Conservation (phyloP, 2,113 vertebrate species). For the Clarias gariepinus region DNA sequence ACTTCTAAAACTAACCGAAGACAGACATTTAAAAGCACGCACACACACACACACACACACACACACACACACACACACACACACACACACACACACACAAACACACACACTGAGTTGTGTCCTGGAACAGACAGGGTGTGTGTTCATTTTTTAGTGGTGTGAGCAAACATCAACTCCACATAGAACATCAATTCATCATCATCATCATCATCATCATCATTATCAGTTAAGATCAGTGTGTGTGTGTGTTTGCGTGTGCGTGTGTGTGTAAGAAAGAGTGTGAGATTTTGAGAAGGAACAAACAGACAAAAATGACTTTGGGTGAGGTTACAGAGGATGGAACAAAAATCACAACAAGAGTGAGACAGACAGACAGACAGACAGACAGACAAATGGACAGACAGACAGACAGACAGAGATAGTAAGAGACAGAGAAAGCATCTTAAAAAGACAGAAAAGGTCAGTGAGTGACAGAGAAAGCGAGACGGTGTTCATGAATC, state of each 20-base stretch:
- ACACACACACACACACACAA: too few relatives aligned
- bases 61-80: neutral
- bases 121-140: neutral
- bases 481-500: neutral
- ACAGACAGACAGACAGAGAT: neutral
- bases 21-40: neutral
- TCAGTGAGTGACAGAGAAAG: neutral
- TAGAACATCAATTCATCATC: constrained; percentile 4
- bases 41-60: neutral
- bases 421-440: neutral
- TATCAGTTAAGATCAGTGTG: neutral
- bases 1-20: constrained; percentile 8
- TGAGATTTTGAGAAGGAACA: neutral
- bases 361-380: neutral
- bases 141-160: neutral
- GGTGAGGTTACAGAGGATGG: neutral
- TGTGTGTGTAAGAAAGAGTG: neutral
- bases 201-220: constrained; percentile 17
- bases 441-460: neutral
- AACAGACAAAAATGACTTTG: neutral
- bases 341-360: neutral
- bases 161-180: neutral
- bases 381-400: neutral
- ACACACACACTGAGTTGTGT: neutral
- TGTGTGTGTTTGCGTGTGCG: neutral